Conservation (phyloP, 2,888 invertebrate genomes). For the Synanthedon myopaeformis region DNA sequence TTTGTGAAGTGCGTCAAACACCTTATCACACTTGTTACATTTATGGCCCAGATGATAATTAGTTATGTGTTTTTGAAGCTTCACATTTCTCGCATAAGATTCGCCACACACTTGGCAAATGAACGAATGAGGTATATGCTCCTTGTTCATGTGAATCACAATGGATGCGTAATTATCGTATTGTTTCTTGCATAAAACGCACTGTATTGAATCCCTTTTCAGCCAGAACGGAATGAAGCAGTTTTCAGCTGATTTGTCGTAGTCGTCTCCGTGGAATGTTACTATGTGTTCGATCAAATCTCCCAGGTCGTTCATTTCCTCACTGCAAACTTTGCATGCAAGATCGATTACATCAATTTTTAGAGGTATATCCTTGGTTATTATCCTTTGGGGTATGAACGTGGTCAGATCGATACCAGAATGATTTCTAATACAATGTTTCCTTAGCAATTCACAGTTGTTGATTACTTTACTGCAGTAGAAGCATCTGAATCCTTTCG, state of each 20-base stretch:
- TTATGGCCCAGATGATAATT: slow-evolving; percentile 29
- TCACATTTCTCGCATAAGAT: slow-evolving; percentile 32
- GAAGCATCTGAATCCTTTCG: slow-evolving; percentile 43
- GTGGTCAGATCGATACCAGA: slow-evolving; percentile 19
- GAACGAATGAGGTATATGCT: slow-evolving; percentile 33
- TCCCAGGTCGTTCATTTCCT: slow-evolving; percentile 19
- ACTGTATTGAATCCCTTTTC: slow-evolving; percentile 27
- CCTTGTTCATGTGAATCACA: slow-evolving; percentile 44
- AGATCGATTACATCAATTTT: slow-evolving; percentile 40
- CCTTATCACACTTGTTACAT: slow-evolving; percentile 48
- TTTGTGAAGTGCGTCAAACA: slow-evolving; percentile 38
- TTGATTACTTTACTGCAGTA: slow-evolving; percentile 38
- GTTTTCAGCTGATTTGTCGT: slow-evolving; percentile 22
- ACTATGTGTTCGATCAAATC: slow-evolving; percentile 34
- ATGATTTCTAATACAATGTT: slow-evolving; percentile 30
- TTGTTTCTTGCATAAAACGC: slow-evolving; percentile 27
- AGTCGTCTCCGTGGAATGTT: slow-evolving; percentile 24
- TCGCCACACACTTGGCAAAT: slow-evolving; percentile 46
- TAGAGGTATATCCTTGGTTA: slow-evolving; percentile 43
- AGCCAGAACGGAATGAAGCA: slow-evolving; percentile 43
- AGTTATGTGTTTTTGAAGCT: slow-evolving; percentile 37
- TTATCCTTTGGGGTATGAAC: slow-evolving; percentile 32
- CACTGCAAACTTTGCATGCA: slow-evolving; percentile 31
- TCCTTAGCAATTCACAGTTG: slow-evolving; percentile 30
- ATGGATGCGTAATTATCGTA: slow-evolving; percentile 40